These are phyloP conservation scores for Pedetes capensis DNA, from an alignment of 2,113 vertebrate species.

Conservation along the genomic window DNA sequence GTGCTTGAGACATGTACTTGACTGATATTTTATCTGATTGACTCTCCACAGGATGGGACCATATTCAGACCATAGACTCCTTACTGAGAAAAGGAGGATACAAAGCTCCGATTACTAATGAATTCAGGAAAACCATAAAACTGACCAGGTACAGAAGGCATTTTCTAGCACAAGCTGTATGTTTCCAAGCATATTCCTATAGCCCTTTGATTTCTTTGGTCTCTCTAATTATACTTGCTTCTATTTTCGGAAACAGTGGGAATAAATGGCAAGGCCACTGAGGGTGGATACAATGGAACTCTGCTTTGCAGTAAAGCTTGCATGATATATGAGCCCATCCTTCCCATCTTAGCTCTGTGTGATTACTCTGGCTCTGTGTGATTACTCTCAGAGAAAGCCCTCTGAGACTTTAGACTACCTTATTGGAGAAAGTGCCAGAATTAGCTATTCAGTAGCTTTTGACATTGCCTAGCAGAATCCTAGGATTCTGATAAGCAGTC, in stretches of 20 bases:
- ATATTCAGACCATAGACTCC: constrained; percentile 99
- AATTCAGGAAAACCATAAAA: constrained; percentile 99
- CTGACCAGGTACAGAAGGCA: constrained; percentile 94
- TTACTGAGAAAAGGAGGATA: constrained; percentile 99
- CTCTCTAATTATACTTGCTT: constrained; percentile 39
- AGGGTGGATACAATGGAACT: constrained; percentile 15
- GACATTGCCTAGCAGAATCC: constrained; percentile 37
- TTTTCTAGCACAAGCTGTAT: not conserved
- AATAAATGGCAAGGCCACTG: constrained; percentile 11
- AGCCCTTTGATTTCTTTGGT: constrained; percentile 22
- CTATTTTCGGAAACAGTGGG: constrained; percentile 42
- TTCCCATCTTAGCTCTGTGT: constrained; percentile 31
- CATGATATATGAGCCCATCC: constrained; percentile 22
- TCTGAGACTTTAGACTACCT: constrained; percentile 12
- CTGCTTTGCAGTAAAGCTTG: constrained; percentile 15
- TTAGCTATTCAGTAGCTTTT: constrained; percentile 39
- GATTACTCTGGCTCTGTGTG: constrained; percentile 33
- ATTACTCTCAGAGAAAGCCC: no score
- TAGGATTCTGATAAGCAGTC: constrained; percentile 53
- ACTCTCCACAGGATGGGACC: constrained; percentile 95
- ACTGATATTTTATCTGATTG: constrained; percentile 69
- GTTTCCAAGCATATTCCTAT: not conserved
- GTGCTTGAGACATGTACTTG: constrained; percentile 47
- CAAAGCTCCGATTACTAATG: constrained; percentile 99
- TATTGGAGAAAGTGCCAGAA: constrained; percentile 30